phyloP scores from a whole-genome alignment of 2,888 invertebrate species.

The Neuroscelio doddi region DNA sequence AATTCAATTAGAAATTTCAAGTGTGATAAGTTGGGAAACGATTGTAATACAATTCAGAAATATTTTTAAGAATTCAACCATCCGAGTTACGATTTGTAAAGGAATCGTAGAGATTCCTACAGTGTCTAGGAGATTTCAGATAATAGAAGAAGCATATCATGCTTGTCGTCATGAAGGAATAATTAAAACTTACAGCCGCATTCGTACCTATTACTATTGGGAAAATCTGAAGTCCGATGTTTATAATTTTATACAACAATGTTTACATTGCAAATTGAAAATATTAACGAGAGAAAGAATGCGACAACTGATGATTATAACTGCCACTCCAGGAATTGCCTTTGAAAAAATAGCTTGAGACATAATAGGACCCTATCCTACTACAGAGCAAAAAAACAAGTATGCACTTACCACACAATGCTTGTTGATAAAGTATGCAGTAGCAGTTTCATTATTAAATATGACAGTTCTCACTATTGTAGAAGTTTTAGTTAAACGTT shows the following conservation, averaged over 20 bases:
- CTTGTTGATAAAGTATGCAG: slow-evolving; percentile 8
- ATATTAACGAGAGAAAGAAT: slow-evolving; percentile 39
- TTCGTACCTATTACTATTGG: not conserved
- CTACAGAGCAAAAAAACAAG: slow-evolving; percentile 36
- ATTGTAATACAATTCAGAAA: too few species aligned
- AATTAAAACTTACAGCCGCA: not conserved
- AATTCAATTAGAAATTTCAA: too few species aligned
- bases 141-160: not conserved
- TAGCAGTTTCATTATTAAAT: slow-evolving; percentile 21
- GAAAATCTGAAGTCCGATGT: not conserved
- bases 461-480: slow-evolving; percentile 38
- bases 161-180: not conserved
- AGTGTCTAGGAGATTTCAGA: not conserved
- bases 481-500: slow-evolving; percentile 41
- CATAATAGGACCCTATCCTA: slow-evolving; percentile 42
- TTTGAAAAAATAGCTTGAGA: slow-evolving; percentile 44
- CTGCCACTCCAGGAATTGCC: slow-evolving; percentile 35
- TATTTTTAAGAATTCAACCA: not conserved
- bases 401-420: slow-evolving; percentile 40
- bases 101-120: not conserved
- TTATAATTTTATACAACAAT: too few species aligned
- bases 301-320: slow-evolving; percentile 35
- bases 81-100: not conserved
- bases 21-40: too few species aligned
- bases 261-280: slow-evolving; percentile 35